A percentile compares a stretch with the other conserved stretches of the same genome.
phyloP scores from a whole-genome alignment of 2,113 vertebrate species.

The Capricornis sumatraensis region DNA sequence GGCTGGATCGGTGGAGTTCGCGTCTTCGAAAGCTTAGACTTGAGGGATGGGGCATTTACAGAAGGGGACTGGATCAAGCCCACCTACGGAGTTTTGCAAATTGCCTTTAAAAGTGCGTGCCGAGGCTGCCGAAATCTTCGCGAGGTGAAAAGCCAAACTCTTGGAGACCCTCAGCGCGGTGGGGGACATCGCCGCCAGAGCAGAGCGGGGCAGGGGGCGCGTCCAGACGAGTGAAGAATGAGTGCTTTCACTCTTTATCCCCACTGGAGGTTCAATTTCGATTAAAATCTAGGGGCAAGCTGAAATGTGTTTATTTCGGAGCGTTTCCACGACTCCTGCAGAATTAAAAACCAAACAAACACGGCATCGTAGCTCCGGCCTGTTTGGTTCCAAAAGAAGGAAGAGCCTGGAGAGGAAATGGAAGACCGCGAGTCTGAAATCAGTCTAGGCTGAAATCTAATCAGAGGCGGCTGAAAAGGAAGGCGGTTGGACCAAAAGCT shows the following conservation, averaged over 20 bases:
- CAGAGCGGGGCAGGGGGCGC: too few relatives aligned
- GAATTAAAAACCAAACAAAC: not conserved
- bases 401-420: not conserved
- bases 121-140: not conserved
- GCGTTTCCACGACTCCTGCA: not conserved
- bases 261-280: not conserved
- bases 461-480: not conserved
- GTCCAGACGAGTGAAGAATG: not conserved
- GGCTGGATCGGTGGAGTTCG: not conserved
- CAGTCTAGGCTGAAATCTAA: not conserved
- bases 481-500: not conserved
- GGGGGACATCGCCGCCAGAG: fast-evolving
- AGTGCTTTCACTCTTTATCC: not conserved
- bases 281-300: not conserved
- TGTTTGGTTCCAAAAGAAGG: not conserved
- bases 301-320: not conserved
- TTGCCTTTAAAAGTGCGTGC: not conserved
- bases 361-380: too few relatives aligned
- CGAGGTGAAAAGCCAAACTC: not conserved
- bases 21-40: not conserved
- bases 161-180: not conserved
- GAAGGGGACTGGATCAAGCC: not conserved
- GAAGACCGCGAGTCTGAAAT: not conserved
- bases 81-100: not conserved
- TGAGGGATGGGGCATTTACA: not conserved